A percentile compares a stretch with the other conserved stretches of the same genome.
These are phyloP conservation scores for Sinosuthora webbiana DNA, from an alignment of 2,113 vertebrate species.

Conservation along the genomic window DNA sequence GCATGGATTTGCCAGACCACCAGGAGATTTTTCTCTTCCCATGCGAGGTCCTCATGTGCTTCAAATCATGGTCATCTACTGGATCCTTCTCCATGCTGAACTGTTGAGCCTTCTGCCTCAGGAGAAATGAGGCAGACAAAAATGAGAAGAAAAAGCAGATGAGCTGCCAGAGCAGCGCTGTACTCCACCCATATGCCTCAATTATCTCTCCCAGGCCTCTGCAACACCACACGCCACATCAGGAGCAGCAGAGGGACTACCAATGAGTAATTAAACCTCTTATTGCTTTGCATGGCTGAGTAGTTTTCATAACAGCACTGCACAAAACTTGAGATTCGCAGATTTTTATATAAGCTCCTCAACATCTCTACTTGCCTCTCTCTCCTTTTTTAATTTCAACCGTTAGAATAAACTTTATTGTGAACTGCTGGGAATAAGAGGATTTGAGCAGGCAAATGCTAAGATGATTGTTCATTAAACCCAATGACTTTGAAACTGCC, in stretches of 20 bases:
- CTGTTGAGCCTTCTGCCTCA: neutral
- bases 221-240: slow-evolving; percentile 39
- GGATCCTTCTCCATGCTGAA: neutral
- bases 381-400: slow-evolving; percentile 57
- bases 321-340: slow-evolving; percentile 12
- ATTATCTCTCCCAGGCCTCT: slow-evolving; percentile 57
- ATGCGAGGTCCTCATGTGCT: neutral
- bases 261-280: slow-evolving; percentile 31
- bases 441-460: slow-evolving; percentile 46
- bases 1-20: neutral
- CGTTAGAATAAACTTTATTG: slow-evolving; percentile 55
- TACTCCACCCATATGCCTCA: slow-evolving; percentile 58
- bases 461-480: slow-evolving; percentile 59
- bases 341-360: slow-evolving; percentile 57
- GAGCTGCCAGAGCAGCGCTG: neutral
- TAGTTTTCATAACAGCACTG: slow-evolving; percentile 50
- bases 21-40: neutral
- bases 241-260: slow-evolving; percentile 23
- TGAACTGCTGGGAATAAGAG: slow-evolving; percentile 45
- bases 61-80: neutral
- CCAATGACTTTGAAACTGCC: slow-evolving; percentile 54
- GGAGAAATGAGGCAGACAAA: neutral
- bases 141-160: neutral
- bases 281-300: slow-evolving; percentile 41
- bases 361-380: slow-evolving; percentile 43